Conservation (phyloP, 2,888 invertebrate genomes). For the Hylaea fasciaria region DNA sequence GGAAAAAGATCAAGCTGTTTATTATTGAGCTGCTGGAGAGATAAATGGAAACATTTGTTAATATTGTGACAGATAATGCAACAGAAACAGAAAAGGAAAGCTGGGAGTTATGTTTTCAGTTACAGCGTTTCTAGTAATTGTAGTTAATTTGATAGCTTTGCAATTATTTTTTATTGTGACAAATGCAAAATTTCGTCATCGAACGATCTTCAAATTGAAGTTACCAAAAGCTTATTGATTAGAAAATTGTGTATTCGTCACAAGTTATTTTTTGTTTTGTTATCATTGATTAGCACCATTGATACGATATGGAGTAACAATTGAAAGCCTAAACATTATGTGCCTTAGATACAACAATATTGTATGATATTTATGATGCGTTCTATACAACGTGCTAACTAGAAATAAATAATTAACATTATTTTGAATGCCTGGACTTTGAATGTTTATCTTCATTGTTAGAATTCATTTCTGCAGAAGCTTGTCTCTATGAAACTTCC, state of each 20-base stretch:
- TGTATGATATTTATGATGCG: conserved; percentile 85
- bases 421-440: conserved; percentile 78
- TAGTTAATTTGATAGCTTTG: conserved; percentile 77
- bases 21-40: conserved; percentile 51
- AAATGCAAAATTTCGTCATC: conserved; percentile 51
- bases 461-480: conserved; percentile 74
- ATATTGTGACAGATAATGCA: conserved; percentile 47
- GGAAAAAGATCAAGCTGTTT: conserved; percentile 57
- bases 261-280: conserved; percentile 51
- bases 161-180: conserved; percentile 61
- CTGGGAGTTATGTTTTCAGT: conserved; percentile 51
- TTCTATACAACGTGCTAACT: conserved; percentile 85
- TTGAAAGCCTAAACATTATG: conserved; percentile 85
- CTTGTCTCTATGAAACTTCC: conserved; percentile 63
- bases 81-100: conserved; percentile 55
- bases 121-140: conserved; percentile 68
- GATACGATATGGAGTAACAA: conserved; percentile 82
- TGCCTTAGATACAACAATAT: conserved; percentile 86
- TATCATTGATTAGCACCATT: conserved; percentile 77
- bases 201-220: conserved; percentile 28
- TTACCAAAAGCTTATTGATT: conserved; percentile 39
- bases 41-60: conserved; percentile 73
- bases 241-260: conserved; percentile 58
- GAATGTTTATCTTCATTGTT: conserved; percentile 70
- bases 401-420: conserved; percentile 80